Base-by-base conservation (phyloP, 1,140 invertebrate genomes). In the Macrosteles quadrilineatus region DNA sequence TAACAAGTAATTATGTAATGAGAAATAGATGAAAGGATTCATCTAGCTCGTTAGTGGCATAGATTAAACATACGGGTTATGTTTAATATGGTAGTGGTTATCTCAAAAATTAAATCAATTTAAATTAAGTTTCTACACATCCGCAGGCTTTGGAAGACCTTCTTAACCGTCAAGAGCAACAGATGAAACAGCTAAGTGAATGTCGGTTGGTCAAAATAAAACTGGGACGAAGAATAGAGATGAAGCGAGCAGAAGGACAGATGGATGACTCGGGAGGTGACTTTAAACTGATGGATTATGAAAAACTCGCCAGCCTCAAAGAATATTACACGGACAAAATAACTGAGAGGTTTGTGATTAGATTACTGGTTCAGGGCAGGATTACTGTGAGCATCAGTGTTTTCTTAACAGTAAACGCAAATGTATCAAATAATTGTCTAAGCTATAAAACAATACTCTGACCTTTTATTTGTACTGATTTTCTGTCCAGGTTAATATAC, bases 201-300 rank as follows among this genome's bases (percentile, higher is more conserved):
- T 40, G 23, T 23, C 32, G 36, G 9, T 21, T 66, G 23, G 1
- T 6, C 12, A n/a, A 43, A 11, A 43, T 66, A 29, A 66, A 66
- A 25, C 21, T 66, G n/a, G 21, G 27, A 14, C 32, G 23, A 1
- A n/a, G 21, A 21, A 43, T 66, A 6, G 40, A 27, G 2, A 31
- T 25, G 2, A 66, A 66, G 63, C 43, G 45, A 43, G 40, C 23
- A n/a, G 63, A 66, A 43, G 31, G 32, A 23, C 31, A 43, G 17
- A 66, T 43, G 23, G 63, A 66, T 25, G 27, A 66, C 23, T 32
- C 36, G 62, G 62, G 62, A 1, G 21, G 17, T 1, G 63, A 66
- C 32, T 66, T 66, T 17, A 40, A 43, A 2, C 36, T 66, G 31
- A 66, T 66, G 63, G 63, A 66, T 45, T 66, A 66, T 66, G 63